A percentile compares a stretch with the other conserved stretches of the same genome.
phyloP scores from a whole-genome alignment of 1,140 invertebrate species.

The Hestina assimilis region DNA sequence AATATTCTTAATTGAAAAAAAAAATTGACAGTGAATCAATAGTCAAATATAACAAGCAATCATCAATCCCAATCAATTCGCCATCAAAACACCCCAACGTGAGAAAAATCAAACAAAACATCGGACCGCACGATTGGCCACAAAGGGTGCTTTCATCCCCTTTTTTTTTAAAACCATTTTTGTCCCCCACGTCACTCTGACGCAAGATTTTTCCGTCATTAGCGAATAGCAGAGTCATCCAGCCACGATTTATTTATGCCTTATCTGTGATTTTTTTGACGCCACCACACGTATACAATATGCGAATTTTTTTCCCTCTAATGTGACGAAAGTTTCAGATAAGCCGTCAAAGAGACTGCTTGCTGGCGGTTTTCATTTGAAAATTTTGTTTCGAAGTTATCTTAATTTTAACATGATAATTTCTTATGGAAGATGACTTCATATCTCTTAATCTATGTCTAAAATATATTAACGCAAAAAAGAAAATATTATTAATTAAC shows the following conservation, averaged over 20 bases:
- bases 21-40: not conserved
- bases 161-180: slow-evolving; percentile 57
- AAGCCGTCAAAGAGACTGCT: slow-evolving; percentile 61
- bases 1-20: not conserved
- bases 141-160: slow-evolving; percentile 48
- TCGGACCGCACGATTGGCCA: slow-evolving; percentile 48
- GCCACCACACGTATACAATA: slow-evolving; percentile 65
- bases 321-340: slow-evolving; percentile 71
- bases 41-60: slow-evolving; percentile 27
- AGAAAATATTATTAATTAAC: too few species aligned
- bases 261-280: slow-evolving; percentile 67
- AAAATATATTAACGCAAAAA: too few species aligned
- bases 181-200: slow-evolving; percentile 41
- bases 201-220: slow-evolving; percentile 70
- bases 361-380: slow-evolving; percentile 38
- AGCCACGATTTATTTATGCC: slow-evolving; percentile 70
- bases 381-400: slow-evolving; percentile 3
- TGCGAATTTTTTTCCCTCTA: slow-evolving; percentile 64
- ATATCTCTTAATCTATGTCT: not conserved
- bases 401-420: slow-evolving; percentile 7
- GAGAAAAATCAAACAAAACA: slow-evolving; percentile 67
- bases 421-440: not conserved
- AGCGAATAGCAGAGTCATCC: slow-evolving; percentile 60
- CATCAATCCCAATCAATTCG: slow-evolving; percentile 73
- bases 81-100: slow-evolving; percentile 54